A percentile compares a stretch with the other conserved stretches of the same genome.
Conservation (phyloP, 2,113 vertebrate genomes). For the Malurus elegans region DNA sequence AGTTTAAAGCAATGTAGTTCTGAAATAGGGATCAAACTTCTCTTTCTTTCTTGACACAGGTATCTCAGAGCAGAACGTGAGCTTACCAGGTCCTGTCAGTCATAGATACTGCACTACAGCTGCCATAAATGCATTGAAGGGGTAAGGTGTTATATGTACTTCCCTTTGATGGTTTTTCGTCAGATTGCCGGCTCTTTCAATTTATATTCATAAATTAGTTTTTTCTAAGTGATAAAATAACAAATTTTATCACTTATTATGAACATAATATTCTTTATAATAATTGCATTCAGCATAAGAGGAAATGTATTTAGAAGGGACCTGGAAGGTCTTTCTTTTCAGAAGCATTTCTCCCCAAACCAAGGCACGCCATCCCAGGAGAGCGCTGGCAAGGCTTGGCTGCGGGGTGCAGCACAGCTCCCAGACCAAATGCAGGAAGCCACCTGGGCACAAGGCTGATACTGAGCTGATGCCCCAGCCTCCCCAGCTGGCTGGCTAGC, state of each 20-base stretch:
- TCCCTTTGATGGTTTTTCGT: neutral
- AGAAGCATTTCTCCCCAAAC: neutral
- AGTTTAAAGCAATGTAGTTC: neutral
- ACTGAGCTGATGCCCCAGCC: neutral
- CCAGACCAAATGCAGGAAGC: neutral
- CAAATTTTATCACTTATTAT: neutral
- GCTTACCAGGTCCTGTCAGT: neutral
- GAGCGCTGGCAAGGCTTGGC: neutral
- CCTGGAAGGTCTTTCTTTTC: neutral
- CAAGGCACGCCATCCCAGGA: fast-evolving
- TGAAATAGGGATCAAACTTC: neutral
- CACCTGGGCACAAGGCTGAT: fast-evolving
- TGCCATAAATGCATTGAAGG: neutral
- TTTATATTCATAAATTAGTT: neutral
- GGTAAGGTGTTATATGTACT: neutral
- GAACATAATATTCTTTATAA: neutral
- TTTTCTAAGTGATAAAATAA: neutral
- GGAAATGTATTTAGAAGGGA: neutral
- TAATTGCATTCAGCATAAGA: neutral
- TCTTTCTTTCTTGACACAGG: neutral
- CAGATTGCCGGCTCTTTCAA: neutral
- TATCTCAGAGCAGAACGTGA: neutral
- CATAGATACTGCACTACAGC: neutral
- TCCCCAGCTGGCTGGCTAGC: neutral
- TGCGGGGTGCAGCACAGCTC: fast-evolving